phyloP scores from a whole-genome alignment of 1,140 invertebrate species.

The Dysdera silvatica region DNA sequence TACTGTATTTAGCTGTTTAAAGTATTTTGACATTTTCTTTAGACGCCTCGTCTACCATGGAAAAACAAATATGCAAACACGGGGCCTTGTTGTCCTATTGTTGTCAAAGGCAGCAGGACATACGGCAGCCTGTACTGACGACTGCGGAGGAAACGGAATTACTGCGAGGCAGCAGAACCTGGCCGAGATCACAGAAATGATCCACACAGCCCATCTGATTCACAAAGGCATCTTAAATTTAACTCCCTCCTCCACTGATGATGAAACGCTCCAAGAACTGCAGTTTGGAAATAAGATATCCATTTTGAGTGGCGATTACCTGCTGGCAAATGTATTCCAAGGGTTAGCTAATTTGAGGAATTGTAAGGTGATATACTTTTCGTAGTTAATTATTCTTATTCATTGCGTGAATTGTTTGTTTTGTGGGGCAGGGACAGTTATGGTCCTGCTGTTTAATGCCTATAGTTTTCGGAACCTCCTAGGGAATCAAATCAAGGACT shows the following conservation, averaged over 20 bases:
- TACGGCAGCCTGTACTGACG: constrained; percentile 11
- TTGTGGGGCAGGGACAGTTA: no score
- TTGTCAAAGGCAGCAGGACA: constrained; percentile 82
- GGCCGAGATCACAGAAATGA: constrained; percentile 96
- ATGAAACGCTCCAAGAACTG: constrained; percentile 59
- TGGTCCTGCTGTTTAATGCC: no score
- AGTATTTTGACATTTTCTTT: constrained; percentile 20
- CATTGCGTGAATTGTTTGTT: background rate
- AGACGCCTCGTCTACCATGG: constrained; percentile 78
- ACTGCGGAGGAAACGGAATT: constrained; percentile 22
- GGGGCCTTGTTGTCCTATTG: constrained; percentile 82
- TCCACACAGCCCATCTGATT: constrained; percentile 87
- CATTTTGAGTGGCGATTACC: constrained; percentile 82
- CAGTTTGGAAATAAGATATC: constrained; percentile 93
- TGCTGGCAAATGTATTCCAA: constrained; percentile 78
- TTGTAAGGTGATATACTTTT: constrained; percentile 52
- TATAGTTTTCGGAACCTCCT: no score
- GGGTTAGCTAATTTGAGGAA: constrained; percentile 71
- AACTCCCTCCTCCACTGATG: constrained; percentile 9
- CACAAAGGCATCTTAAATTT: constrained; percentile 60
- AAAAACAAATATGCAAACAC: constrained; percentile 83
- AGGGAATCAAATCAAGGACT: no score
- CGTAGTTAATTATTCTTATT: constrained; percentile 42
- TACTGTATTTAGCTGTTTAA: constrained; percentile 22
- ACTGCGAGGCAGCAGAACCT: constrained; percentile 68